A percentile compares a stretch with the other conserved stretches of the same genome.
Conservation (phyloP, 2,888 invertebrate genomes). For the Andrena hattorfiana region DNA sequence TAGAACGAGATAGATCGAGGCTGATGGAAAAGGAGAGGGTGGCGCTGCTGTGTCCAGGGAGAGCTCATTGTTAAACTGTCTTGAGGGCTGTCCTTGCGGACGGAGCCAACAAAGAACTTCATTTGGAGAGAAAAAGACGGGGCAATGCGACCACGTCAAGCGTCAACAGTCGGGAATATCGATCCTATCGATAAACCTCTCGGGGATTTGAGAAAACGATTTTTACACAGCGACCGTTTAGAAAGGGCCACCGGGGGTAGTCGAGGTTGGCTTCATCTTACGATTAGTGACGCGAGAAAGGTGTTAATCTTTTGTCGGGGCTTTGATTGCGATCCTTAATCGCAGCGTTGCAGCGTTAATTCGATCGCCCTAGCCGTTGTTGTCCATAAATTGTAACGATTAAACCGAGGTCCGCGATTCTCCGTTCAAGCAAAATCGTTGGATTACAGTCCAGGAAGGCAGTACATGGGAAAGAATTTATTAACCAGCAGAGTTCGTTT, state of each 20-base stretch:
- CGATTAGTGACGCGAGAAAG: not conserved
- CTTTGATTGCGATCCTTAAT: not conserved
- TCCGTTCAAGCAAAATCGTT: not conserved
- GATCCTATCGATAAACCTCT: constrained; percentile 54
- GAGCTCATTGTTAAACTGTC: constrained; percentile 67
- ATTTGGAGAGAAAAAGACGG: constrained; percentile 66
- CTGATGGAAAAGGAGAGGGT: constrained; percentile 46
- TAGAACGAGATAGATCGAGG: constrained; percentile 33
- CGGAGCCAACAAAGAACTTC: constrained; percentile 69
- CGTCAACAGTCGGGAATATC: constrained; percentile 62
- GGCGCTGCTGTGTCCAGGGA: constrained; percentile 62
- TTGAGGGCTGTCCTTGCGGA: constrained; percentile 70
- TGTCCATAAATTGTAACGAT: not conserved
- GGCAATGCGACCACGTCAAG: constrained; percentile 46
- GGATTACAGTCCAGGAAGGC: not conserved
- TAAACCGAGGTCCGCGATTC: not conserved
- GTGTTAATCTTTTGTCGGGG: not conserved
- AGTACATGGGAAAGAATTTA: not conserved
- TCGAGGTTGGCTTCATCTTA: not conserved
- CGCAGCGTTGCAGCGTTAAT: not conserved
- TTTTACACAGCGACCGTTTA: constrained; percentile 27
- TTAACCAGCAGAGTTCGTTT: constrained; percentile 9
- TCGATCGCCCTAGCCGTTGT: not conserved
- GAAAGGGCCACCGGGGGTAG: not conserved
- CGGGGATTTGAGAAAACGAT: constrained; percentile 46